Evolutionary conservation across 2,113 vertebrate genomes (phyloP).

Genomic region (Peucedramus taeniatus): DNA sequence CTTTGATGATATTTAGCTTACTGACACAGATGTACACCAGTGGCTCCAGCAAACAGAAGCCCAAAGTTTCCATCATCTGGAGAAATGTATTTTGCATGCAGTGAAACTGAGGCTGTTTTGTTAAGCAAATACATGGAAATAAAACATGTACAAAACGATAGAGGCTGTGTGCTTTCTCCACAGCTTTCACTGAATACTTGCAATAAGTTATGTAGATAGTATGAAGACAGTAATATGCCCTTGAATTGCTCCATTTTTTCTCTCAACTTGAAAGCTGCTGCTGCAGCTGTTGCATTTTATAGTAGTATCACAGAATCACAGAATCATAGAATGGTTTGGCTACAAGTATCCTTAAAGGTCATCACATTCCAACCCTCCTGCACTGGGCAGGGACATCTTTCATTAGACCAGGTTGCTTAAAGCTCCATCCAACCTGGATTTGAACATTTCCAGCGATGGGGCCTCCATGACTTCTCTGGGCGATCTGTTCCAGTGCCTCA

Average conservation of each 20-base stretch:
- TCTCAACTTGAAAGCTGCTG: background rate
- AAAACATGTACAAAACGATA: background rate
- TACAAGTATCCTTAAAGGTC: background rate
- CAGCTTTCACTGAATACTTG: background rate
- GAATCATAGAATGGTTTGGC: background rate
- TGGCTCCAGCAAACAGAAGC: background rate
- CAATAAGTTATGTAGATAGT: background rate
- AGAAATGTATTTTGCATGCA: background rate
- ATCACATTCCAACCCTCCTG: background rate
- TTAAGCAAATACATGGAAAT: background rate
- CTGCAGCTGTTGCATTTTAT: background rate
- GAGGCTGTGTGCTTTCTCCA: background rate
- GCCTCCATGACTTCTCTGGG: background rate
- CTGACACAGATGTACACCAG: background rate
- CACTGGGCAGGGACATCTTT: background rate
- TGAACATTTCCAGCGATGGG: too few species aligned
- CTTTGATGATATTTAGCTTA: background rate
- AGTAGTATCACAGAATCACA: background rate
- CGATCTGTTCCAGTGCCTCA: background rate
- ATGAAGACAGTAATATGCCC: background rate
- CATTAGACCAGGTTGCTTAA: background rate
- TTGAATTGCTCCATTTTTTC: background rate
- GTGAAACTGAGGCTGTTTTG: background rate
- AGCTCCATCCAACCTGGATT: background rate
- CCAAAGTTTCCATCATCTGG: background rate